Evolutionary conservation across 2,888 invertebrate genomes (phyloP), one percentile per base, ranked within the genome.

Genomic region (Galerucella pusilla): DNA sequence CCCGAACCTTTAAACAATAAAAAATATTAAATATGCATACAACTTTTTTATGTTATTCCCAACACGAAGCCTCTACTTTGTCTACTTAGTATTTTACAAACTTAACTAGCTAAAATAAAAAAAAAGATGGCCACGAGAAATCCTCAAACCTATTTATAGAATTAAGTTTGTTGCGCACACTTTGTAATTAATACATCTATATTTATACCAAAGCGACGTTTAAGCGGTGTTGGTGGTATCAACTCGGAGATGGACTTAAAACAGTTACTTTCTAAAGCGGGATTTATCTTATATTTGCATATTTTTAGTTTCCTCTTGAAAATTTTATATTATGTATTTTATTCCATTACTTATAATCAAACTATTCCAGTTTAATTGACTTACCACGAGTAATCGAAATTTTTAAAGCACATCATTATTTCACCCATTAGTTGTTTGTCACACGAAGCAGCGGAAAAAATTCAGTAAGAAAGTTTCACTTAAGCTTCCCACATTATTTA

Each of bases 61-160:
- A 20, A 20, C 4, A 10, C 16, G 20, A 57, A 57, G 20, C 16
- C 16, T 57, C 57, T 57, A 57, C 57, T 16, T 10, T 57, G 57
- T 57, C 57, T 20, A 54, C 16, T 14, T 54, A 14, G n/a, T 54
- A 54, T 54, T 54, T 54, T 54, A n/a, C 6, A 52, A 54, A 54
- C n/a, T 54, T 52, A 57, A 57, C 20, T 57, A 20, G 57, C 10
- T 20, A 9, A 57, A 57, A 57, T 57, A 10, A 65, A 65, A 65
- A 42, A 63, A 20, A 46, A 45, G 35, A 35, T 61, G 46, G 68
- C 73, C 57, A 73, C 73, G 63, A 68, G 64, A 68, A 73, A 73
- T 68, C 54, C 54, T 54, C 25, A 20, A 14, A 35, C 25, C 73
- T 73, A 73, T 73, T 73, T 45, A 73, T 73, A 68, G 49, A 35